These are phyloP conservation scores for Polyodon spathula DNA, from an alignment of 2,113 vertebrate species.

Conservation along the genomic window DNA sequence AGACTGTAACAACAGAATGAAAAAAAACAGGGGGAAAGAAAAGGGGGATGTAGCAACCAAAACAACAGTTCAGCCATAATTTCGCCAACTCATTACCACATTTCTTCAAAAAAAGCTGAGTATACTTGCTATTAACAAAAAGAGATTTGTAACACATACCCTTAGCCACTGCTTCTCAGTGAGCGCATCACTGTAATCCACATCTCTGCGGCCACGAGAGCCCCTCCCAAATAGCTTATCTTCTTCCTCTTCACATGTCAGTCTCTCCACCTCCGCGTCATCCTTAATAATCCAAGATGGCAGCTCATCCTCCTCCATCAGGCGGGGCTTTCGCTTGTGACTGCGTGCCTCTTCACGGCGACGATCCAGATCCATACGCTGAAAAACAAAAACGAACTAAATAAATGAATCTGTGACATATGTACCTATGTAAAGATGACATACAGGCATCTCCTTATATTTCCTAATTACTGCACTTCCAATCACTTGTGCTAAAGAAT, in stretches of 20 bases:
- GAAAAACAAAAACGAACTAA: neutral
- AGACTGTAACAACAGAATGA: no score
- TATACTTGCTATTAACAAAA: neutral
- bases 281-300: conserved; percentile 97
- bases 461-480: no score
- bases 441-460: neutral
- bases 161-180: conserved; percentile 95
- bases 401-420: neutral
- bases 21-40: no score
- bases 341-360: conserved; percentile 90
- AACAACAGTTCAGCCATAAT: no score
- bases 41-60: no score
- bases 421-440: neutral
- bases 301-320: conserved; percentile 94
- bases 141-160: conserved; percentile 42
- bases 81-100: no score
- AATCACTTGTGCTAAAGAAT: no score
- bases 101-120: no score
- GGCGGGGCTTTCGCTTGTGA: conserved; percentile 82
- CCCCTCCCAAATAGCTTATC: conserved; percentile 95
- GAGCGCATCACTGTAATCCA: conserved; percentile 93
- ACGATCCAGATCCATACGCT: conserved; percentile 95
- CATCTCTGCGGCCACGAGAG: conserved; percentile 84
- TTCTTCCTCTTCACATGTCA: conserved; percentile 91
- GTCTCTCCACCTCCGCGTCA: conserved; percentile 89